Evolutionary conservation across 2,888 invertebrate genomes (phyloP), one percentile per base, ranked within the genome.

Genomic region (Leptinotarsa juncta): DNA sequence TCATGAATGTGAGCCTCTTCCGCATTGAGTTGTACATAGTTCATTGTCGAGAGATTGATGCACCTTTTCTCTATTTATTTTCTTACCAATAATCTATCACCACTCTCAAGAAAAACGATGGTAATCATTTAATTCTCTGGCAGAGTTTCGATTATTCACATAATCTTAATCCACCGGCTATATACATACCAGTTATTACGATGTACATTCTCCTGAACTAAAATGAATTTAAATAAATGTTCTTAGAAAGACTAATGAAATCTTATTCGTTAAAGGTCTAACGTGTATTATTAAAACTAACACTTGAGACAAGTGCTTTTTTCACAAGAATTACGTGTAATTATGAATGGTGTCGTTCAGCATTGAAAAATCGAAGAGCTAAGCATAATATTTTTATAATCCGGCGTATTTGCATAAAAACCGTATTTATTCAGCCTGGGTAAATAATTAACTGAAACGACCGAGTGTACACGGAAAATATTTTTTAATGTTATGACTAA

Each of bases 321-420:
- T 62, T 62, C 18, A 15, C 16, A 15, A 62, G 62, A 62, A 60
- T 70, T 26, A n/a, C 60, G 26, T 50, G 32, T 23, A 53, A 51
- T 49, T 32, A 32, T 3, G 51, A 32, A 42, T 42, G 51, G 18
- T 71, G 65, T 71, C 53, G 51, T 49, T 53, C 42, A 66, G 70
- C 65, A 70, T 69, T 67, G 67, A 62, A 70, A 70, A 70, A 49
- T 62, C 62, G 50, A 73, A 70, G 53, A 57, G 65, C 70, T 70
- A 60, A 55, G 60, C 66, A 66, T 65, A 70, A 71, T 65, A 67
- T 65, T 68, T 65, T 66, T 60, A 62, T 70, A 53, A 66, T 60
- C 50, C 18, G 49, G 20, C 12, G 16, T 50, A 76, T 73, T 76
- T 76, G 65, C 73, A 73, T 76, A 70, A 70, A 68, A 68, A 72